Evolutionary conservation across 2,888 invertebrate species (phyloP).

Genomic region (Suillia variegata): DNA sequence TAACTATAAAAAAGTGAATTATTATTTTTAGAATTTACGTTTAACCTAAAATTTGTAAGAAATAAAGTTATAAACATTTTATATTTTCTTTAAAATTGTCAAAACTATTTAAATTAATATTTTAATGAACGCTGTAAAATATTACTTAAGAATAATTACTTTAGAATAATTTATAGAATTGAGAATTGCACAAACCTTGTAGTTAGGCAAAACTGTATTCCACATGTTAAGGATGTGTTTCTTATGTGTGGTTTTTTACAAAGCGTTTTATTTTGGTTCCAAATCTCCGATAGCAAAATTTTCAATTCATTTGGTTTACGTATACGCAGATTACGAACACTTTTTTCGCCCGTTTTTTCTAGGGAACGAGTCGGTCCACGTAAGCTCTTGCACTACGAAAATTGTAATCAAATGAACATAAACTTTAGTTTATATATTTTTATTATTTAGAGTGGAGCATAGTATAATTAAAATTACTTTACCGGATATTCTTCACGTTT

Average conservation of each 20-base stretch:
- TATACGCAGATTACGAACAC: constrained; percentile 72
- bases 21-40: neutral
- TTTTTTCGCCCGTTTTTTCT: constrained; percentile 62
- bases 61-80: too few species aligned
- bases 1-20: constrained; percentile 67
- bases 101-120: too few species aligned
- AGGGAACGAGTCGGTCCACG: constrained; percentile 61
- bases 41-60: too few species aligned
- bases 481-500: constrained; percentile 75
- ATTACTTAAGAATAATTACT: too few species aligned
- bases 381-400: constrained; percentile 70
- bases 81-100: too few species aligned
- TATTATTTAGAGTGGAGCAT: neutral
- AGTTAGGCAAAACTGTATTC: constrained; percentile 82
- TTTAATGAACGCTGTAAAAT: too few species aligned
- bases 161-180: too few species aligned
- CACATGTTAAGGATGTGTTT: constrained; percentile 77
- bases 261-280: constrained; percentile 75
- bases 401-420: too few species aligned
- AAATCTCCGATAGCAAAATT: constrained; percentile 72
- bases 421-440: too few species aligned
- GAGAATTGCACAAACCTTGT: constrained; percentile 65
- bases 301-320: constrained; percentile 76
- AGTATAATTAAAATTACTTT: too few species aligned
- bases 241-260: constrained; percentile 76